These are phyloP conservation scores for Oscheius sp. DNA, from an alignment of 2,888 invertebrate species.

Conservation along the genomic window DNA sequence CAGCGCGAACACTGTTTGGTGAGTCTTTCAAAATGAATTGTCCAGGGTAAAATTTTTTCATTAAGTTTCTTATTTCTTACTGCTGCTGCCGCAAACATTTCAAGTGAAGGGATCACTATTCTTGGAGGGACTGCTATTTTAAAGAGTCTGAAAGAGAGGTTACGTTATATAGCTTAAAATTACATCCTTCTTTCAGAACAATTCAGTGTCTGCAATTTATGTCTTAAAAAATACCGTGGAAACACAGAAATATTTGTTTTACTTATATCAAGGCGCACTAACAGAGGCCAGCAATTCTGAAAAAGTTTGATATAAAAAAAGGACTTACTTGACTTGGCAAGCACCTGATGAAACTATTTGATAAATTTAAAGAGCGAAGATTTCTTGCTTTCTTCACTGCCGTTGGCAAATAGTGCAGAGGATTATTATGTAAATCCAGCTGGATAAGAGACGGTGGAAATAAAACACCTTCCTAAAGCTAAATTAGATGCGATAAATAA, in stretches of 20 bases:
- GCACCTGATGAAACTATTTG: background rate
- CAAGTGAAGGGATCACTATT: background rate
- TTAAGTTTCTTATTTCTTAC: background rate
- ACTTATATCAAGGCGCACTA: background rate
- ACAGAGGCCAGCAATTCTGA: conserved; percentile 13
- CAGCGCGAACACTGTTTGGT: background rate
- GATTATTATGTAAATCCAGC: background rate
- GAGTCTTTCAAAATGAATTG: background rate
- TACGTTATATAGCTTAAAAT: background rate
- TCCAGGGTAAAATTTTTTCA: conserved; percentile 21
- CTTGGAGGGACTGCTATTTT: no score
- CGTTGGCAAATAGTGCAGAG: background rate
- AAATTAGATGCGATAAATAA: background rate
- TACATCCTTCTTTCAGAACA: background rate
- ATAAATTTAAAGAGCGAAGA: background rate
- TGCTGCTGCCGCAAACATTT: background rate
- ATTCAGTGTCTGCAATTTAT: background rate
- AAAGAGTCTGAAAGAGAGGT: conserved; percentile 1
- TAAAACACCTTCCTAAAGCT: background rate
- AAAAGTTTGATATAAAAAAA: background rate
- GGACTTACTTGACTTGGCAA: conserved; percentile 2
- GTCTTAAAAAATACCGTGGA: background rate
- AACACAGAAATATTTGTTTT: background rate
- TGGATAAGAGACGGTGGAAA: background rate
- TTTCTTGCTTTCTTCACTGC: background rate